phyloP scores from a whole-genome alignment of 2,797 vertebrate genomes.

The Neosalanx taihuensis region DNA sequence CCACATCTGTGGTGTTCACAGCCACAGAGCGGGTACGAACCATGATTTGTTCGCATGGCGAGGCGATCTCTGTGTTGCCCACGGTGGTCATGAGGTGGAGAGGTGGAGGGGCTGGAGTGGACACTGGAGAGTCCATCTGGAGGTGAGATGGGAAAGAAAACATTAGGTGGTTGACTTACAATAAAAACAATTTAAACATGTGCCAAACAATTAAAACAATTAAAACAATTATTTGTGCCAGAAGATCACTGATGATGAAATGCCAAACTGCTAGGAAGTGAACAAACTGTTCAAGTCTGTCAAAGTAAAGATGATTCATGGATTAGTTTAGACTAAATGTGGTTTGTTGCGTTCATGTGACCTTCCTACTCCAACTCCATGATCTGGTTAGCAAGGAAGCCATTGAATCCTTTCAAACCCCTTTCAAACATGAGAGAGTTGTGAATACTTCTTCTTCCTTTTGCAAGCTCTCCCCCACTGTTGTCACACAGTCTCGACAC shows the following conservation, averaged over 20 bases:
- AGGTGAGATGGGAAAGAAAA: slow-evolving; percentile 45
- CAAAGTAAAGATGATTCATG: slow-evolving; percentile 21
- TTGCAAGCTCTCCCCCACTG: slow-evolving; percentile 33
- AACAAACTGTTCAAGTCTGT: slow-evolving; percentile 27
- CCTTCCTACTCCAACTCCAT: slow-evolving; percentile 33
- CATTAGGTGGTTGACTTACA: slow-evolving; percentile 41
- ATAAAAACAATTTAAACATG: slow-evolving; percentile 49
- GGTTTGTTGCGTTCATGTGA: slow-evolving; percentile 24
- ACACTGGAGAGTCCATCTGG: slow-evolving; percentile 97
- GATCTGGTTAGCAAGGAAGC: slow-evolving; percentile 48
- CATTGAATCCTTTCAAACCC: slow-evolving; percentile 30
- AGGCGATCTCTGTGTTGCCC: slow-evolving; percentile 90
- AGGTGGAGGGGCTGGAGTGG: slow-evolving; percentile 90
- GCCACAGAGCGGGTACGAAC: slow-evolving; percentile 96
- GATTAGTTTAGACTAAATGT: slow-evolving; percentile 18
- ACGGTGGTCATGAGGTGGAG: slow-evolving; percentile 91
- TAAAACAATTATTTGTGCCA: slow-evolving; percentile 54
- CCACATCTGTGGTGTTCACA: slow-evolving; percentile 95
- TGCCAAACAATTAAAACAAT: slow-evolving; percentile 28
- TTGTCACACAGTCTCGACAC: slow-evolving; percentile 48
- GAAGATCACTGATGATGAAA: slow-evolving; percentile 48
- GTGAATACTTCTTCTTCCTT: slow-evolving; percentile 43
- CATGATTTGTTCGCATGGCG: slow-evolving; percentile 99
- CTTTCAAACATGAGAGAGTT: slow-evolving; percentile 40
- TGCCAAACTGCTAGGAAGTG: slow-evolving; percentile 43